Conservation (phyloP, 2,888 invertebrate genomes). For the Diplazon laetatorius region DNA sequence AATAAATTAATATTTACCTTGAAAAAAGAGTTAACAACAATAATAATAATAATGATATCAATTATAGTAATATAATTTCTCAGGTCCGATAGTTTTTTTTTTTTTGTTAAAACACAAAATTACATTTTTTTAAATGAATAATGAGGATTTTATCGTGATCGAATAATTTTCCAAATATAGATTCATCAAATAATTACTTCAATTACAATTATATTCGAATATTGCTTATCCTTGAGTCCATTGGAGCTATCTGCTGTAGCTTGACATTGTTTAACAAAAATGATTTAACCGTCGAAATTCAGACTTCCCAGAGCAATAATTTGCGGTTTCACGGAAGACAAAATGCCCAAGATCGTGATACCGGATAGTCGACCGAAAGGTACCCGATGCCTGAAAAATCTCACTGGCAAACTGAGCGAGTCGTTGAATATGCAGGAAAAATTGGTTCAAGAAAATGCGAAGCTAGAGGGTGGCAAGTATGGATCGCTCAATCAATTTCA, state of each 20-base stretch:
- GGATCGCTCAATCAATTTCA: neutral
- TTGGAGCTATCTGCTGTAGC: too few relatives aligned
- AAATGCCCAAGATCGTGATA: constrained; percentile 84
- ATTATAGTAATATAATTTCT: too few relatives aligned
- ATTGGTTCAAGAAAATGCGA: constrained; percentile 87
- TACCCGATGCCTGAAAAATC: constrained; percentile 70
- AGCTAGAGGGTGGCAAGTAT: constrained; percentile 87
- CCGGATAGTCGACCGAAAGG: constrained; percentile 82
- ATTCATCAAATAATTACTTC: neutral
- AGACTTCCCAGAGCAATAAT: constrained; percentile 84
- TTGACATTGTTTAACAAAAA: neutral
- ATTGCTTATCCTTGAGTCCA: neutral
- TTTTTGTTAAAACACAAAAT: too few relatives aligned
- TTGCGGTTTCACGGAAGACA: constrained; percentile 83
- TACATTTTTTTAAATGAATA: too few relatives aligned
- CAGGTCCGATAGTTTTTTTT: too few relatives aligned
- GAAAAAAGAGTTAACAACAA: too few relatives aligned
- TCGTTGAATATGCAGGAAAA: constrained; percentile 88
- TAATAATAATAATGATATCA: too few relatives aligned
- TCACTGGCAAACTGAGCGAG: constrained; percentile 85
- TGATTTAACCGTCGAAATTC: neutral
- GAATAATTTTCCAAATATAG: too few relatives aligned
- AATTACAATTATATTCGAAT: neutral
- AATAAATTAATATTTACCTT: too few relatives aligned
- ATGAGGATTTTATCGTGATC: too few relatives aligned